Evolutionary conservation across 2,797 vertebrate species (phyloP), one percentile per base, ranked within the genome.

Genomic region (Phylloscopus collybita): DNA sequence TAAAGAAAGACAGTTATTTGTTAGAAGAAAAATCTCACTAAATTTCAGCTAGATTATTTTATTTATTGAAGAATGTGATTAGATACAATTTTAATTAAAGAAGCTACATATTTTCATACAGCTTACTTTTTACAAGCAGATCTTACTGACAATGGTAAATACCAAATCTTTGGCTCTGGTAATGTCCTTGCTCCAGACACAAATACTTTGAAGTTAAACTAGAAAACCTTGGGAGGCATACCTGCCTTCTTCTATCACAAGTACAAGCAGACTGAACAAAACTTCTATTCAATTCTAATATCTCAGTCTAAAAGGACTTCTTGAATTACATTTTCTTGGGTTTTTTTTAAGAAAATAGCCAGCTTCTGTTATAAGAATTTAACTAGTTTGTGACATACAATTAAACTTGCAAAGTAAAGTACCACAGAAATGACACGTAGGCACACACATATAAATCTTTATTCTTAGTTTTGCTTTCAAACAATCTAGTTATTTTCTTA

Each of bases 401-500:
- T 32, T 60, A 42, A 61, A 79, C 21, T 51, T 59, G n/a, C 21
- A 40, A 84, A 80, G 25, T 23, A 40, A 84, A 80, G 25, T 26
- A 73, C 11, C 14, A 56, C 19, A 42, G 22, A 70, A 62, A 60
- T 85, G 4, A 34, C 13, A 57, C 0, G 2, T 11, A 36, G 27
- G 25, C 20, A 36, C 11, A 40, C 11, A n/a, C 6, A 32, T 4
- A 32, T 2, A 76, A 20, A 56, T 0, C 0, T 10, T 61, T 71
- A 18, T 36, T 67, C 26, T 59, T 61, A 38, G 45, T 29, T 61
- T 73, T 42, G 67, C 19, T 57, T 83, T 61, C 45, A 85, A 75
- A 49, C 11, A 21, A 51, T 23, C 22, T 29, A n/a, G 17, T 34
- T 51, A 6, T 57, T 83, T 34, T 57, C 47, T 71, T 42, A 38